These are phyloP conservation scores for Sarcophaga bullata DNA, from an alignment of 1,140 invertebrate species.

Conservation along the genomic window DNA sequence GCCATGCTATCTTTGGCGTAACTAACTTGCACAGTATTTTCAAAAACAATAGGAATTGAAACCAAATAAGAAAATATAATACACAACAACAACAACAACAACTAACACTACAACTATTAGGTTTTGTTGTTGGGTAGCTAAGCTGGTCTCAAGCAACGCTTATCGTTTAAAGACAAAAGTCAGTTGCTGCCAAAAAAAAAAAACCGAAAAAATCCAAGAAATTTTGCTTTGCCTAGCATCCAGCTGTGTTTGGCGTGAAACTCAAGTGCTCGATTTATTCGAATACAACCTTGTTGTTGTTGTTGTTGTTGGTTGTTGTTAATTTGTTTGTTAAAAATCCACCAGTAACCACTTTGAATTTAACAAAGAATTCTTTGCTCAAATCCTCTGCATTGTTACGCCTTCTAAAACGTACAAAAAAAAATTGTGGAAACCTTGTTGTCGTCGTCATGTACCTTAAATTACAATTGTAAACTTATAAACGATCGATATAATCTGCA, in stretches of 20 bases:
- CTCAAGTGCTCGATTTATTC: slow-evolving; percentile 27
- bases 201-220: too few relatives aligned
- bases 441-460: too few relatives aligned
- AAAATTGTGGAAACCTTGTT: too few relatives aligned
- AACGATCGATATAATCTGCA: too few relatives aligned
- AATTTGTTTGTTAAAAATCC: neutral
- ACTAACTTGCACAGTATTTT: neutral
- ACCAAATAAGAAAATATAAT: neutral
- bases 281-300: neutral
- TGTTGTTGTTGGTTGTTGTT: slow-evolving; percentile 10
- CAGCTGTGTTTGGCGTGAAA: slow-evolving; percentile 34
- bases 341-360: slow-evolving; percentile 15
- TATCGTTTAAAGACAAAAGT: slow-evolving; percentile 24
- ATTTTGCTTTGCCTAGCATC: neutral
- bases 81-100: slow-evolving; percentile 13
- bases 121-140: neutral
- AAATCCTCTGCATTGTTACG: slow-evolving; percentile 5
- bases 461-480: too few relatives aligned
- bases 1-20: neutral
- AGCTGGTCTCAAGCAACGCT: neutral
- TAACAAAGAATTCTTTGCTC: slow-evolving; percentile 25
- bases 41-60: slow-evolving; percentile 8
- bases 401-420: neutral
- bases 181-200: slow-evolving; percentile 6
- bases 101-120: slow-evolving; percentile 9